Conservation (phyloP, 2,888 invertebrate genomes). For the Limenitis camilla region DNA sequence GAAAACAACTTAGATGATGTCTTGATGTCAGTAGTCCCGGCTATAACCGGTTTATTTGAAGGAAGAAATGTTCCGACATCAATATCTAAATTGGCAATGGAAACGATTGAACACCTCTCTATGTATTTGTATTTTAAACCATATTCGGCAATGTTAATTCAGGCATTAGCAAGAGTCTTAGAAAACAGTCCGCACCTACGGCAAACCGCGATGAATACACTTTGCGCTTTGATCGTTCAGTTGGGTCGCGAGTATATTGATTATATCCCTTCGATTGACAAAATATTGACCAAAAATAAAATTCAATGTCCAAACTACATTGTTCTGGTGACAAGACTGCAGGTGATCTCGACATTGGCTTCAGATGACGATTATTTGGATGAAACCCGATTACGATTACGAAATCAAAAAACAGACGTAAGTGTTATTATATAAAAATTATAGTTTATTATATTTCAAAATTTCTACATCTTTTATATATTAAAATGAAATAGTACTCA, state of each 20-base stretch:
- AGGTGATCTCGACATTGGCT: conserved; percentile 83
- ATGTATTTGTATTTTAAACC: conserved; percentile 93
- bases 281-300: conserved; percentile 84
- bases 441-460: no score
- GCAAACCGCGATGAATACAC: conserved; percentile 89
- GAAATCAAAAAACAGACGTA: conserved; percentile 81
- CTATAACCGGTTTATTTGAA: conserved; percentile 93
- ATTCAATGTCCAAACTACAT: conserved; percentile 86
- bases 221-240: conserved; percentile 90
- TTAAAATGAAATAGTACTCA: no score
- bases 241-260: conserved; percentile 93
- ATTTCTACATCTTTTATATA: no score
- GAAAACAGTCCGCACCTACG: conserved; percentile 86
- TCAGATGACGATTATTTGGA: conserved; percentile 84
- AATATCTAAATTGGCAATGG: conserved; percentile 83
- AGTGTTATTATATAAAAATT: conserved; percentile 32
- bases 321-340: conserved; percentile 82
- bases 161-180: conserved; percentile 90
- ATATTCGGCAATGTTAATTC: conserved; percentile 93
- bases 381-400: conserved; percentile 77
- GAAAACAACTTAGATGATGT: conserved; percentile 97
- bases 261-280: conserved; percentile 90
- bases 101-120: conserved; percentile 92
- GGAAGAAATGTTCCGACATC: conserved; percentile 85
- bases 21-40: conserved; percentile 93